Conservation (phyloP, 2,113 vertebrate species). For the Camelus dromedarius region DNA sequence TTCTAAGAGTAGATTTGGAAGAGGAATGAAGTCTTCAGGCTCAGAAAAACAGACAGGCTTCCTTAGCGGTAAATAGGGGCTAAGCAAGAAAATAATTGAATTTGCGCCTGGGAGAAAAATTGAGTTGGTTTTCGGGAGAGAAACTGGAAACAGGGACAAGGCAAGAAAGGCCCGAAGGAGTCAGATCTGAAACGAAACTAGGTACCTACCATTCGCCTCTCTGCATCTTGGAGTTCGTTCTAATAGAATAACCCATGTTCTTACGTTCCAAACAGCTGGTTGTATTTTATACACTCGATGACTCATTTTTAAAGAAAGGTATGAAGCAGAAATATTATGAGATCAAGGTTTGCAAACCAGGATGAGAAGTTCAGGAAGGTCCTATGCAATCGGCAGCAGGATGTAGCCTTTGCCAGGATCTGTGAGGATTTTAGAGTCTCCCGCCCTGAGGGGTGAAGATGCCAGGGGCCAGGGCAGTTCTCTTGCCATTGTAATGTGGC, state of each 20-base stretch:
- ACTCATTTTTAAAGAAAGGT: background rate
- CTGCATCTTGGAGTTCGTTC: conserved; percentile 1
- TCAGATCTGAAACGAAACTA: background rate
- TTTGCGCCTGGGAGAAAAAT: background rate
- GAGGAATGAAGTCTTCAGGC: background rate
- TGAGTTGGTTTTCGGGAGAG: background rate
- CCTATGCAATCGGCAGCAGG: background rate
- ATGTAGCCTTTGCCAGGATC: background rate
- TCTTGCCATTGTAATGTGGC: background rate
- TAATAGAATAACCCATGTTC: background rate
- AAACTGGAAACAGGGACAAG: background rate
- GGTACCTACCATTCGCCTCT: background rate
- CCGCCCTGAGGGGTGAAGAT: background rate
- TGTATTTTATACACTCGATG: conserved; percentile 50
- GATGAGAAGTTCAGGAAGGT: background rate
- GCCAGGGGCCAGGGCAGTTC: fast-evolving
- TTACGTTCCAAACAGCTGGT: conserved; percentile 40
- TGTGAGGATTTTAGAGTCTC: background rate
- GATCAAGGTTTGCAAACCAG: background rate
- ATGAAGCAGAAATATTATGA: conserved; percentile 18
- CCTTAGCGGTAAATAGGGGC: background rate
- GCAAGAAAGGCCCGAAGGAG: background rate
- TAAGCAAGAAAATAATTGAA: background rate
- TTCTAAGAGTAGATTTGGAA: background rate
- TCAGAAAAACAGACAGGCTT: background rate